Conservation (phyloP, 2,888 invertebrate genomes). For the Vanessa cardui region DNA sequence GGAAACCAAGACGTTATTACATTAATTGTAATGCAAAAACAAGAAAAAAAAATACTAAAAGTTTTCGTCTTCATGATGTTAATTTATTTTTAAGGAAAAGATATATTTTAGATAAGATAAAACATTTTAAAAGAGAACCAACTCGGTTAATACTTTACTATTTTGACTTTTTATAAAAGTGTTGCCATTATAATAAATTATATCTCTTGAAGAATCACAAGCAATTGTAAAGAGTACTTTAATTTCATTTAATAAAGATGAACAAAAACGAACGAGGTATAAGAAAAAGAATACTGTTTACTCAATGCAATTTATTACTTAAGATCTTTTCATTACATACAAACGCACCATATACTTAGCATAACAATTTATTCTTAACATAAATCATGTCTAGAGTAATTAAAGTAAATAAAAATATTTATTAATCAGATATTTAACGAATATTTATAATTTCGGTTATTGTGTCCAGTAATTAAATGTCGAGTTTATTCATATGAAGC, state of each 20-base stretch:
- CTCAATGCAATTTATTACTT: constrained; percentile 77
- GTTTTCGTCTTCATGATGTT: too few relatives aligned
- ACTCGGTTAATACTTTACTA: too few relatives aligned
- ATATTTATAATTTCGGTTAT: constrained; percentile 6
- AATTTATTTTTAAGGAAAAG: too few relatives aligned
- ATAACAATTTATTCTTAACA: constrained; percentile 56
- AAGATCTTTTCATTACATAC: constrained; percentile 74
- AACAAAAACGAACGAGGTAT: not conserved
- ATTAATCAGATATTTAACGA: constrained; percentile 4
- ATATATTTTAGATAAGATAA: too few relatives aligned
- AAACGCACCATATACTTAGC: constrained; percentile 81
- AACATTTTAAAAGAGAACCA: too few relatives aligned
- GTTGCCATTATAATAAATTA: too few relatives aligned
- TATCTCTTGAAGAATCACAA: too few relatives aligned
- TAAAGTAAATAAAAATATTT: constrained; percentile 21
- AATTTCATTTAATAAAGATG: not conserved
- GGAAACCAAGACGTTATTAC: too few relatives aligned
- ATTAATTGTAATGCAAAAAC: too few relatives aligned
- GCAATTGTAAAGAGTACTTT: not conserved
- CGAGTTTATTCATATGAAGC: constrained; percentile 37
- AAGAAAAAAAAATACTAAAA: too few relatives aligned
- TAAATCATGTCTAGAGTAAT: constrained; percentile 7
- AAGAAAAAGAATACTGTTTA: constrained; percentile 45
- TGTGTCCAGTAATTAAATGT: not conserved
- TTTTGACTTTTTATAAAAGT: too few relatives aligned